Evolutionary conservation across 2,113 vertebrate species (phyloP).

Genomic region (Daubentonia madagascariensis): DNA sequence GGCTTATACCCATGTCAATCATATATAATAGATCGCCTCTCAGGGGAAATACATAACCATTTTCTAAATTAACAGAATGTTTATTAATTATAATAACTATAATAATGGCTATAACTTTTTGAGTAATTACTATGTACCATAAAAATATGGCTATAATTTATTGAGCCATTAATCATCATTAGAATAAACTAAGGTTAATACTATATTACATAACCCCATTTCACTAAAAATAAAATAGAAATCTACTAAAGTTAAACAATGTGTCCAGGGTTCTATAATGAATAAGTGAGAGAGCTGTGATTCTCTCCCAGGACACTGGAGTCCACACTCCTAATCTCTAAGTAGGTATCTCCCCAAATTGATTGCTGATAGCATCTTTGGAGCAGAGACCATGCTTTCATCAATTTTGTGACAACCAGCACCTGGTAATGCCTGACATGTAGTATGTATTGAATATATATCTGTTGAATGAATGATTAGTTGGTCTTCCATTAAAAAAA

Average conservation of each 20-base stretch:
- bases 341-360: background rate
- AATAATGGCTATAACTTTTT: conserved; percentile 25
- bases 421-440: background rate
- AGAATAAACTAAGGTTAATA: background rate
- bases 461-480: background rate
- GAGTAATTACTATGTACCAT: background rate
- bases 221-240: conserved; percentile 26
- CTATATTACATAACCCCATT: background rate
- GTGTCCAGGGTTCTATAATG: background rate
- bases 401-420: background rate
- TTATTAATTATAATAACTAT: conserved; percentile 38
- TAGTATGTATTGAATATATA: background rate
- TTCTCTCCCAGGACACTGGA: background rate
- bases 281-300: background rate
- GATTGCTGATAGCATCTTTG: background rate
- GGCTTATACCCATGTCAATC: background rate
- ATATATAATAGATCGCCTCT: background rate
- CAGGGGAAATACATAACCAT: background rate
- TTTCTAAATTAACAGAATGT: conserved; percentile 30
- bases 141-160: conserved; percentile 10
- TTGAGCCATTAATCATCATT: conserved; percentile 12
- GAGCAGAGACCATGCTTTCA: background rate
- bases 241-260: background rate
- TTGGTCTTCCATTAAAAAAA: background rate
- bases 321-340: background rate